phyloP scores from a whole-genome alignment of 35 echinoderm and acorn worm genomes.

The Holothuria glaberrima region DNA sequence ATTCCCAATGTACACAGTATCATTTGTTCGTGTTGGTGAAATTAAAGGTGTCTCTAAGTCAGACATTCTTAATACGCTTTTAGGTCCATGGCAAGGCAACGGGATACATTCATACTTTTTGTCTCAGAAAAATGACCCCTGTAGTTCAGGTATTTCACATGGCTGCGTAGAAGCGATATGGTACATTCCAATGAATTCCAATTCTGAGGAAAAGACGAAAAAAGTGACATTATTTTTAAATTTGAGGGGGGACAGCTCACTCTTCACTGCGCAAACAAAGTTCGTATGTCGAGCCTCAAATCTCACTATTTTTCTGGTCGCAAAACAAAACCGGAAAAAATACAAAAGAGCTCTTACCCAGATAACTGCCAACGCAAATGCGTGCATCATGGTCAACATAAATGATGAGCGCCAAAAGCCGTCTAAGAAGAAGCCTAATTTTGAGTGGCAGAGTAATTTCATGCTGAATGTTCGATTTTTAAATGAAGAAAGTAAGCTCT shows the following conservation, averaged over 20 bases:
- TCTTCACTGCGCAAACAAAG: not conserved
- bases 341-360: not conserved
- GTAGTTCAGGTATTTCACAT: not conserved
- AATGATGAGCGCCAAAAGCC: constrained; percentile 8
- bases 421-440: not conserved
- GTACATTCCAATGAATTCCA: constrained; percentile 13
- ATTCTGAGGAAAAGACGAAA: not conserved
- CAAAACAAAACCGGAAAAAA: not conserved
- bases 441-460: not conserved
- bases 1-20: not conserved
- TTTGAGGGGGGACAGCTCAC: not conserved
- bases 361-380: not conserved
- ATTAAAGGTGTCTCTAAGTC: constrained; percentile 13
- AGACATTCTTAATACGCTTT: not conserved
- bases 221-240: not conserved
- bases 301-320: not conserved
- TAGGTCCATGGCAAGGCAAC: constrained; percentile 2
- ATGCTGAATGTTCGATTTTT: not conserved
- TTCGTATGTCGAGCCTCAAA: not conserved
- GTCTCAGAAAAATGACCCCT: not conserved
- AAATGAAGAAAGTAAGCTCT: not conserved
- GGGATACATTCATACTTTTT: not conserved
- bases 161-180: constrained; percentile 2
- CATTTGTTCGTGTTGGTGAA: not conserved
- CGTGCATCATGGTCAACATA: not conserved